phyloP scores from a whole-genome alignment of 2,113 vertebrate genomes.

The Silurus asotus region DNA sequence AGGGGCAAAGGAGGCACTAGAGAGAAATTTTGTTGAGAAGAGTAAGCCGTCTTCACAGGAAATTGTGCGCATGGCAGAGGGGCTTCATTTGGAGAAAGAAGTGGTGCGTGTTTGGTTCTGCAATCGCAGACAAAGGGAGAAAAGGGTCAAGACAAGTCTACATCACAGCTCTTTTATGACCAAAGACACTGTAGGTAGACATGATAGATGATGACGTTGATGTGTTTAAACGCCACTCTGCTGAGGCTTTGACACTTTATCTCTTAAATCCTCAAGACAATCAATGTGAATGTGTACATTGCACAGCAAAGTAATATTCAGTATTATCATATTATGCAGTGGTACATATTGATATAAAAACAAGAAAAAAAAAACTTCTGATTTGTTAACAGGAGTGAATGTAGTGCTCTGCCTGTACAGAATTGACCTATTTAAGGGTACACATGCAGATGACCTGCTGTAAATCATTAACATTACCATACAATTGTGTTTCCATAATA shows the following conservation, averaged over 20 bases:
- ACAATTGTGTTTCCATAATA: not conserved
- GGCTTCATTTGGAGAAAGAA: slow-evolving; percentile 95
- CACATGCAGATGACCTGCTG: not conserved
- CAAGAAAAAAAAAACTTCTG: not conserved
- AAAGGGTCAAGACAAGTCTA: slow-evolving; percentile 95
- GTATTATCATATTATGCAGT: not conserved
- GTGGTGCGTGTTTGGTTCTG: slow-evolving; percentile 99
- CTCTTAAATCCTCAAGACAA: slow-evolving; percentile 15
- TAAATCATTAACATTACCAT: not conserved
- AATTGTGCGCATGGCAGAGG: slow-evolving; percentile 92
- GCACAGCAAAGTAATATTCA: not conserved
- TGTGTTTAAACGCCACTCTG: not conserved
- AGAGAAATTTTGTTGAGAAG: slow-evolving; percentile 91
- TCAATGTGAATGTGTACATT: not conserved
- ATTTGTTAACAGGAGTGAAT: not conserved
- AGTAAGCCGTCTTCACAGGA: slow-evolving; percentile 96
- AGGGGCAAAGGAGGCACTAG: slow-evolving; percentile 92
- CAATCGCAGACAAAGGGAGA: slow-evolving; percentile 94
- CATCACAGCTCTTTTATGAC: slow-evolving; percentile 86
- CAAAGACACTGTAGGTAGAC: slow-evolving; percentile 84
- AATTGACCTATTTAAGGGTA: not conserved
- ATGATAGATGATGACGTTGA: not conserved
- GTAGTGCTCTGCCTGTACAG: not conserved
- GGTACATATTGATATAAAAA: not conserved
- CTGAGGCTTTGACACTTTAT: not conserved